Conservation (phyloP, 2,888 invertebrate genomes). For the Agriopis marginaria region DNA sequence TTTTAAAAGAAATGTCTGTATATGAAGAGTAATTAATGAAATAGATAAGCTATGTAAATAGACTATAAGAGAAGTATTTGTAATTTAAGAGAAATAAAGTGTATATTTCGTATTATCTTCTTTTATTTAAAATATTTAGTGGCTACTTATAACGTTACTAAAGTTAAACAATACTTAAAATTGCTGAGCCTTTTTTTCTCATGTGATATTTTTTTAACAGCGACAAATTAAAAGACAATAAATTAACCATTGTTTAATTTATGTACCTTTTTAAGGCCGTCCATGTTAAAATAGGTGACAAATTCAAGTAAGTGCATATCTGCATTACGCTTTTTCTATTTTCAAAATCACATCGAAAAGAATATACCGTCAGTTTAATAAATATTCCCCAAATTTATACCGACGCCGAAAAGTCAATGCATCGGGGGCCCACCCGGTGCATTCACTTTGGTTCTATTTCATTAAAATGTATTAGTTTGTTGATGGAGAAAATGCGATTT, state of each 20-base stretch:
- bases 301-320: too few relatives aligned
- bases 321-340: background rate
- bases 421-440: constrained; percentile 45
- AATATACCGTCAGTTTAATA: background rate
- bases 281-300: too few relatives aligned
- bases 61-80: background rate
- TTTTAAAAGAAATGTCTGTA: background rate
- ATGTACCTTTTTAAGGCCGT: too few relatives aligned
- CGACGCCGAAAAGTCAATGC: too few relatives aligned
- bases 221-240: too few relatives aligned
- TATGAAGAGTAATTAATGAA: background rate
- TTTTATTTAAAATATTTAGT: background rate
- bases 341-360: background rate
- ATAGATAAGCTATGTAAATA: constrained; percentile 4
- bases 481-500: constrained; percentile 56
- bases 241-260: too few relatives aligned
- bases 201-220: too few relatives aligned
- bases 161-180: too few relatives aligned
- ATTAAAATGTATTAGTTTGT: constrained; percentile 77
- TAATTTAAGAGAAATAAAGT: constrained; percentile 3
- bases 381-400: too few relatives aligned
- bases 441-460: constrained; percentile 73
- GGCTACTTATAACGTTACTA: too few relatives aligned
- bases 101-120: background rate
- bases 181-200: too few relatives aligned